phyloP scores from a whole-genome alignment of 2,113 vertebrate genomes.

The Illadopsis cleaveri region DNA sequence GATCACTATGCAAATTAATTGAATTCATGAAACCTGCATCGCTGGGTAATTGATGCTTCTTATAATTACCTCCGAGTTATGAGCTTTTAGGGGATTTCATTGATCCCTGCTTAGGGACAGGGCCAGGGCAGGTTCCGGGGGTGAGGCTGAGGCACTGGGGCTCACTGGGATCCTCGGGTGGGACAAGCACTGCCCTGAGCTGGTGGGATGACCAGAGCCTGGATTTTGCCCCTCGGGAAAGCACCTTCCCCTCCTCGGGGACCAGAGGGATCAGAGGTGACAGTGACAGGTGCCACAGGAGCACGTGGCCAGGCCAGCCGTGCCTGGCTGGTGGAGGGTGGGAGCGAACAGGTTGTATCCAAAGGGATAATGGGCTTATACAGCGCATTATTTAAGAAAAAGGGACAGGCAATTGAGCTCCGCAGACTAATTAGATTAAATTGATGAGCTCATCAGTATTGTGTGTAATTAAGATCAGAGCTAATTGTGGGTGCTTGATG shows the following conservation, averaged over 20 bases:
- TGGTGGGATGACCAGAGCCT: neutral
- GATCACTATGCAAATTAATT: conserved; percentile 81
- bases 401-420: conserved; percentile 41
- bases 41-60: conserved; percentile 79
- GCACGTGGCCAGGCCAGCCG: neutral
- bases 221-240: neutral
- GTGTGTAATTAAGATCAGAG: conserved; percentile 50
- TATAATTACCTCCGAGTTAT: conserved; percentile 79
- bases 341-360: neutral
- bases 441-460: conserved; percentile 57
- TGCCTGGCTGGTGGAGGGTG: accelerated
- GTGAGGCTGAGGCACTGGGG: accelerated
- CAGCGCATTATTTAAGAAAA: conserved; percentile 4
- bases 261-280: neutral
- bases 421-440: conserved; percentile 51
- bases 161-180: accelerated
- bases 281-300: accelerated
- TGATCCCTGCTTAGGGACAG: conserved; percentile 44
- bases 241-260: neutral
- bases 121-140: neutral
- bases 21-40: conserved; percentile 75
- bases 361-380: neutral
- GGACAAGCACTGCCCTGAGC: neutral
- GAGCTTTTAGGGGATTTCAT: conserved; percentile 77
- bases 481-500: conserved; percentile 21